Evolutionary conservation across 2,797 vertebrate species (phyloP), one percentile per base, ranked within the genome.

Genomic region (Molossus alvarezi): DNA sequence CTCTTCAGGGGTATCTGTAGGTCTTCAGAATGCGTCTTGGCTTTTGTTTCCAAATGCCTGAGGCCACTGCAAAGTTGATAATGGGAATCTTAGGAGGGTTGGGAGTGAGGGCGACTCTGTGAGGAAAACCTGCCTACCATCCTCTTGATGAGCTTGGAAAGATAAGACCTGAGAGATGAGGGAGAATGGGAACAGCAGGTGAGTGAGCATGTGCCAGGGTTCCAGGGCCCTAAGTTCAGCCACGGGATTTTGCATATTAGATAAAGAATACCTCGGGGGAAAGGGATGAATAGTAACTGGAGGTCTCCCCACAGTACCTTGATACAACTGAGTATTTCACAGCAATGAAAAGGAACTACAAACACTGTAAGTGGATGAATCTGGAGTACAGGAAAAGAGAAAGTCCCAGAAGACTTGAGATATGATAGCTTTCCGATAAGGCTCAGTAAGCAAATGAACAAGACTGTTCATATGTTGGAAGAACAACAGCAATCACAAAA

Each of bases 21-120:
- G 45, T 90, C 21, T 17, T 65, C 29, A 53, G 64, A 77, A 45
- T 48, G 3, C 45, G 8, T 91, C 53, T 80, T 85, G 17, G 23
- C 58, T 81, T 95, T 80, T 80, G 55, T 67, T 97, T 65, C 37
- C 25, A 79, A 95, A 75, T 80, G 55, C 14, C 58, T 6, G 64
- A 45, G 9, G 17, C 53, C 51, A 91, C 64, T 48, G 41, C 58
- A 58, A 83, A 79, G 37, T 64, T 77, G 60, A 65, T 55, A 45
- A 3, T 80, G 58, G 23, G 15, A n/a, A 29, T 69, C 10, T 48
- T 6, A 60, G 67, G n/a, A 88, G n/a, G 6, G 67, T 69, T 77
- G 29, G n/a, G 33, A 77, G 6, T 15, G 10, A 90, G 12, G 84
- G 51, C 72, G 62, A 64, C 21, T 12, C 29, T 62, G 17, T 82